Conservation (phyloP, 2,113 vertebrate species). For the Indri indri region DNA sequence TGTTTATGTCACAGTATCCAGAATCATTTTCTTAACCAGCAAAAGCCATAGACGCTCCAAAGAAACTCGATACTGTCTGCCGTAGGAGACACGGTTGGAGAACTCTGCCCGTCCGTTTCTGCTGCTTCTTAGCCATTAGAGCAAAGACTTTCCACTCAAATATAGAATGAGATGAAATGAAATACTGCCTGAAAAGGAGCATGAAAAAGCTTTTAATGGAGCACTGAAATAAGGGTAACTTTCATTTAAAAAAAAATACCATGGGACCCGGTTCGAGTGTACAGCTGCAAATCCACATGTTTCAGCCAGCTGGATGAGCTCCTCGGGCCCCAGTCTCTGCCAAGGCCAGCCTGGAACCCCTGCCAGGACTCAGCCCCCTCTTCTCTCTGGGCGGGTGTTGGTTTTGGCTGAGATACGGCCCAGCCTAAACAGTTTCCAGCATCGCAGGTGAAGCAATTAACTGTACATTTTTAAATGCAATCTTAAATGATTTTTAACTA, state of each 20-base stretch:
- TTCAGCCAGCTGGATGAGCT: fast-evolving
- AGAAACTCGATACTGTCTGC: neutral
- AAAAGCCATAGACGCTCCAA: neutral
- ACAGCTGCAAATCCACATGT: neutral
- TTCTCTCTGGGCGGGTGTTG: neutral
- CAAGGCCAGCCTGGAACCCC: neutral
- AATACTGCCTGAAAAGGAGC: neutral
- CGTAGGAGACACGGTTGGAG: too few species aligned
- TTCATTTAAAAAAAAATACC: neutral
- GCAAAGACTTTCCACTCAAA: neutral
- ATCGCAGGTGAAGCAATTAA: neutral
- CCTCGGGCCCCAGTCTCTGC: neutral
- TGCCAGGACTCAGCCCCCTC: neutral
- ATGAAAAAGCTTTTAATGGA: neutral
- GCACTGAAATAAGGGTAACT: neutral
- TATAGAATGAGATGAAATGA: neutral
- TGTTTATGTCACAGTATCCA: neutral
- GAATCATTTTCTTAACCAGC: neutral
- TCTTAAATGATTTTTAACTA: neutral
- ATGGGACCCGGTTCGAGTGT: neutral
- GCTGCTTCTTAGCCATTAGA: neutral
- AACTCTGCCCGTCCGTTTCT: neutral
- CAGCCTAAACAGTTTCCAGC: neutral
- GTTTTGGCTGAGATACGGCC: neutral
- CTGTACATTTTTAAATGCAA: neutral